These are phyloP conservation scores for Dione vanillae DNA, from an alignment of 2,888 invertebrate species.

Conservation along the genomic window DNA sequence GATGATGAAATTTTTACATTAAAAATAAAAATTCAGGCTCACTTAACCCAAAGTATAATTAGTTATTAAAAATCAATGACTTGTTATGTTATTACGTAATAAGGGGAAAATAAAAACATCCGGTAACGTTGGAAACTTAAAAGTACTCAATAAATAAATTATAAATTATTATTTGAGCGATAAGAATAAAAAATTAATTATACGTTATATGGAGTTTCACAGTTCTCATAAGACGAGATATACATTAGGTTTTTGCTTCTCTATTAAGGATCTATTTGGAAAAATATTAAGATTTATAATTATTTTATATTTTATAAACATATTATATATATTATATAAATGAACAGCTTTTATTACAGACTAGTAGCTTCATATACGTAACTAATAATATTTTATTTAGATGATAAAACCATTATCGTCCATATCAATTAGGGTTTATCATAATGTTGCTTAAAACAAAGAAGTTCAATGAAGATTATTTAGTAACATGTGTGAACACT, in stretches of 20 bases:
- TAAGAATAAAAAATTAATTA: neutral
- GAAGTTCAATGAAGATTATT: neutral
- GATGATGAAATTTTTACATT: too few relatives aligned
- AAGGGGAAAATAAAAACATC: neutral
- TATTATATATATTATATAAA: neutral
- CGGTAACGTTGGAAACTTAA: neutral
- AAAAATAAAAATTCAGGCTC: too few relatives aligned
- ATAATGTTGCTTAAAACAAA: neutral
- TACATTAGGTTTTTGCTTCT: neutral
- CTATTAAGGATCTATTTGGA: too few relatives aligned
- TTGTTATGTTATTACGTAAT: too few relatives aligned
- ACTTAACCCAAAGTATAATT: too few relatives aligned
- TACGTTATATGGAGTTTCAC: neutral
- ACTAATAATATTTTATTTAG: neutral
- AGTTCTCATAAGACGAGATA: neutral
- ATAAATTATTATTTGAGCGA: neutral
- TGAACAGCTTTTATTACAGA: neutral
- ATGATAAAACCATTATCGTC: neutral
- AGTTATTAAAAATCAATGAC: too few relatives aligned
- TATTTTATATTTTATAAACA: too few relatives aligned
- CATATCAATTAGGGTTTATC: neutral
- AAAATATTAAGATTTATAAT: too few relatives aligned
- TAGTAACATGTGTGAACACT: neutral
- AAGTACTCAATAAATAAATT: neutral
- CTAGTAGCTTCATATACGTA: neutral